These are phyloP conservation scores for Yponomeuta evonymella DNA, from an alignment of 2,888 invertebrate species.

Conservation along the genomic window DNA sequence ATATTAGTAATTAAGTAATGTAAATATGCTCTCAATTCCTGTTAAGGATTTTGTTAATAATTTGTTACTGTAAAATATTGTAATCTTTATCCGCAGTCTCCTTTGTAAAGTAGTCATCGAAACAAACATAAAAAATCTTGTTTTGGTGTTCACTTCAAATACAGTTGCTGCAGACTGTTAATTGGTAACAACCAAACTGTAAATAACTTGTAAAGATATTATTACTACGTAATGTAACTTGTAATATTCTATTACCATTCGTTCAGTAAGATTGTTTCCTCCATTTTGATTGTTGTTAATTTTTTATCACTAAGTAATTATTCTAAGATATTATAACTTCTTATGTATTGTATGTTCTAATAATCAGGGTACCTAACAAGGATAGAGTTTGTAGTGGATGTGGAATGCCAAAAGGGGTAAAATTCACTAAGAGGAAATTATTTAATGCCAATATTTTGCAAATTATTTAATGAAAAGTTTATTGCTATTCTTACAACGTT, in stretches of 20 bases:
- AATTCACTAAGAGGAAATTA: too few species aligned
- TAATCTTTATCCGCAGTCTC: conserved; percentile 53
- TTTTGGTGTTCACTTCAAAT: background rate
- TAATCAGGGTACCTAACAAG: conserved; percentile 28
- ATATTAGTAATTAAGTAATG: conserved; percentile 27
- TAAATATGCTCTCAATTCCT: conserved; percentile 50
- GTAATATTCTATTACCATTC: conserved; percentile 73
- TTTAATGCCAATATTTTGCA: too few species aligned
- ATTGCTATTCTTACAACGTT: too few species aligned
- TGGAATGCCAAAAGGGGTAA: background rate
- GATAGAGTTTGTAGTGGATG: background rate
- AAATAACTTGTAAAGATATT: conserved; percentile 74
- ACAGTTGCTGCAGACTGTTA: background rate
- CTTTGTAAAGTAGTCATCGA: conserved; percentile 37
- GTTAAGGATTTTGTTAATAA: conserved; percentile 54
- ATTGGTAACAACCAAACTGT: conserved; percentile 74
- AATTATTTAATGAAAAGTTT: too few species aligned
- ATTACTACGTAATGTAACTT: conserved; percentile 50
- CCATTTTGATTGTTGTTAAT: conserved; percentile 62
- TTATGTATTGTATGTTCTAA: conserved; percentile 21
- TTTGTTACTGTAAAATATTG: conserved; percentile 62
- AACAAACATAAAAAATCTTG: background rate
- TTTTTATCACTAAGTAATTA: conserved; percentile 43
- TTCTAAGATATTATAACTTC: conserved; percentile 28
- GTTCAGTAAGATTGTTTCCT: conserved; percentile 68